Base-by-base conservation (phyloP, 2,797 vertebrate genomes). In the Clangula hyemalis region DNA sequence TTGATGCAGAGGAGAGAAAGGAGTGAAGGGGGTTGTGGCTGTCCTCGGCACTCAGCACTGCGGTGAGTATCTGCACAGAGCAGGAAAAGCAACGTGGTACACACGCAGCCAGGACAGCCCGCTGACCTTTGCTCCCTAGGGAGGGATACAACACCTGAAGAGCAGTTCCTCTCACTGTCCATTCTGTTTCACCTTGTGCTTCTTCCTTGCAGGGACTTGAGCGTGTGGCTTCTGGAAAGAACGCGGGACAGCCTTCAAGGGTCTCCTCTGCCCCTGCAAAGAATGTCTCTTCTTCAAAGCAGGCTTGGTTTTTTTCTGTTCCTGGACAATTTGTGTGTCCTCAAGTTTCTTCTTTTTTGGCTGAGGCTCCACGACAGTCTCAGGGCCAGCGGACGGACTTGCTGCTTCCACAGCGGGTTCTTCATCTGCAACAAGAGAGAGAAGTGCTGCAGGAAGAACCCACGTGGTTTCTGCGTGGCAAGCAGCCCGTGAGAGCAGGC, bases 141-240 rank as follows among this genome's bases (percentile, higher is more conserved):
- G 53, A 86, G 45, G 25, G 20, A 51, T 47, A 19, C 34, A 39
- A n/a, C 34, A 83, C 3, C 13, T 30, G 54, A 64, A 72, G 84
- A 74, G 32, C 51, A 84, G 83, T 61, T 84, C 73, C 76, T 90
- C 34, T 96, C 94, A 97, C 32, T 79, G 92, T 93, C 90, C 88
- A 0, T 70, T 94, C 0, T 0, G 22, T 57, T 96, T 96, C 64
- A 84, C 66, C 49, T 68, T 96, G 5, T 86, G 95, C 78, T 96
- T 97, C 91, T 98, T 98, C 51, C 79, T 96, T 19, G 89, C 15
- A 39, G 75, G 91, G 38, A 65, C 81, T 20, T n/a, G 89, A 64
- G 92, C 80, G 45, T 4, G 43, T 58, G 58, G 45, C 16, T 49
- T 45, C 70, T 92, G 84, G 54, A 64, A 22, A 27, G 65, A 65